Evolutionary conservation across 2,113 vertebrate genomes (phyloP).

Genomic region (Trematomus loennbergii): DNA sequence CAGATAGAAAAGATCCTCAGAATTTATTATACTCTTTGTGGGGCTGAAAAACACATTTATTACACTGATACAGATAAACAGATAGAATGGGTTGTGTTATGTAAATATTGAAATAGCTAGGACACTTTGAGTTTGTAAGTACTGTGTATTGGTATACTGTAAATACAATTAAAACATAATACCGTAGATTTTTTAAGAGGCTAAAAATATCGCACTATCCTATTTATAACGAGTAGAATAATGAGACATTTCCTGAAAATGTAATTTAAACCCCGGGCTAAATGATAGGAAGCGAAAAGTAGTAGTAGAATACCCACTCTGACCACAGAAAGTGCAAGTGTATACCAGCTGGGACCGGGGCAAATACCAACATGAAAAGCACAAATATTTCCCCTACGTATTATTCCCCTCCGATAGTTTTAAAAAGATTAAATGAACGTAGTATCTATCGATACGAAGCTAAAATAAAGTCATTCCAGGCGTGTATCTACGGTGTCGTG

Average conservation of each 20-base stretch:
- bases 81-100: neutral
- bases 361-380: slow-evolving; percentile 9
- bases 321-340: slow-evolving; percentile 59
- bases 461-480: slow-evolving; percentile 29
- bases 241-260: neutral
- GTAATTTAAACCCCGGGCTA: neutral
- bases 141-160: rapidly evolving
- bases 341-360: slow-evolving; percentile 30
- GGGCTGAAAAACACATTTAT: slow-evolving; percentile 1
- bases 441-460: neutral
- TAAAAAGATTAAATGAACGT: neutral
- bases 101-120: neutral
- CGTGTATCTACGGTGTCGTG: slow-evolving; percentile 56
- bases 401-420: neutral
- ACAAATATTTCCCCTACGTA: neutral
- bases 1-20: slow-evolving; percentile 27
- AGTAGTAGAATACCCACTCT: slow-evolving; percentile 25
- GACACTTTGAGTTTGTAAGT: neutral
- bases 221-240: neutral
- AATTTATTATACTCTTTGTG: slow-evolving; percentile 2
- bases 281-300: slow-evolving; percentile 4
- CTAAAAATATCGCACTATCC: neutral
- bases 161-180: neutral
- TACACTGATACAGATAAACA: neutral
- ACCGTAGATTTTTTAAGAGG: neutral